Base-by-base conservation (phyloP, 2,888 invertebrate species). In the Lordiphosa fenestrarum region DNA sequence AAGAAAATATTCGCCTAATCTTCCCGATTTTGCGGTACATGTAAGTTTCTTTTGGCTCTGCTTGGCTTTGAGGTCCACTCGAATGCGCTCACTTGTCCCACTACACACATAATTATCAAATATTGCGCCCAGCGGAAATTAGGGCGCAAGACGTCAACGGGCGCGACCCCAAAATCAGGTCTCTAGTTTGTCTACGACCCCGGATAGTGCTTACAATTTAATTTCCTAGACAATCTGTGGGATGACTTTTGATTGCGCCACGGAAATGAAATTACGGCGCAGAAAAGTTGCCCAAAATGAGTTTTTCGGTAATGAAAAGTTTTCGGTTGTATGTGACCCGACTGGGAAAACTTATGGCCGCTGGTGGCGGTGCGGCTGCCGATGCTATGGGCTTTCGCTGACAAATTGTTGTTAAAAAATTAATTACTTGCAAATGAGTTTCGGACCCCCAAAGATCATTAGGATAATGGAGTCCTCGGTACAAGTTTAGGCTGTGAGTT, bases 121-220 rank as follows among this genome's bases (percentile, higher is more conserved):
- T 36, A 41, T 42, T 30, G 13, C 30, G n/a, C 7, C n/a, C n/a
- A 52, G 36, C 41, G 51, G 51, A 52, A 52, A 52, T 52, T 52
- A 41, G 62, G 72, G 65, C 58, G 6, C 25, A 25, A 55, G 53
- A 52, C 53, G 58, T 63, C 71, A 70, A 63, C 66, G 48, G 44
- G 15, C 25, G 42, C 25, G 42, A 42, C 42, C 42, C 25, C 25
- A 42, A 41, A 12, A 12, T 25, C 25, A 25, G 25, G 25, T 25
- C 25, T 25, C 25, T 25, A 25, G 25, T 25, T 25, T 9, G 67
- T 63, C 59, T 48, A 40, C 10, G 64, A 49, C 56, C 53, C 75
- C 81, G 75, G 81, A 76, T 76, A 80, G 81, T 80, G 77, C 63
- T 65, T 46, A 63, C 56, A 80, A 69, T 70, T 73, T 76, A 80